Base-by-base conservation (phyloP, 2,888 invertebrate genomes). In the Alviniconcha strummeri region DNA sequence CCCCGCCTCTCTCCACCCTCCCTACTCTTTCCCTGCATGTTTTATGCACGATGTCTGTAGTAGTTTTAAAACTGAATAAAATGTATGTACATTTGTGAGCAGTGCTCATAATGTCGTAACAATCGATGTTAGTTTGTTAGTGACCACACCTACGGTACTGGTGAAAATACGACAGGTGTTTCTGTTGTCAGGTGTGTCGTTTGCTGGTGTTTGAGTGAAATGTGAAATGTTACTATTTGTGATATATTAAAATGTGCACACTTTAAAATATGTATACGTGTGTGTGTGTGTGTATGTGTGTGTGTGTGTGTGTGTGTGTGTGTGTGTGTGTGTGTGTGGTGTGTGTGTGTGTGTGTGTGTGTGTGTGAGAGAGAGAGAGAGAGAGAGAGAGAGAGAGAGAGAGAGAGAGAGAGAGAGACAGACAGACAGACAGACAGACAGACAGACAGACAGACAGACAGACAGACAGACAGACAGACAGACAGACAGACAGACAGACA, bases 401-500 rank as follows among this genome's bases (percentile, higher is more conserved):
- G 71, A 19, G 71, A 71, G n/a, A 71, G 71, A 71, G 19, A 71
- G 71, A 71, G 19, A 71, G 71, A 71, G n/a, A 71, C 6, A 71
- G n/a, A n/a, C n/a, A 71, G n/a, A 71, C 15, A 64, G 64, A 64
- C 6, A 69, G 15, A 75, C 11, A 19, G 75, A 75, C 11, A 5
- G 75, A 75, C 54, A 5, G 75, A 75, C 11, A 5, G 75, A 55
- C 54, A 19, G 9, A 75, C 15, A 4, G 19, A 36, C 54, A 4
- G 55, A 52, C n/a, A 2, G 36, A n/a, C n/a, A 4, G 72, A 2
- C n/a, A 4, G 72, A n/a, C n/a, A 4, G 64, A 64, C 79, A 36
- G 7, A 9, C 79, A 64, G 54, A 79, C 64, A 79, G 52, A 79
- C 79, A 54, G 11, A 79, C 79, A 79, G 64, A 79, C 64, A 64